Percentiles rank a stretch among this genome's conserved stretches.
Evolutionary conservation across 2,113 vertebrate genomes (phyloP).

Genomic region (Sander lucioperca): DNA sequence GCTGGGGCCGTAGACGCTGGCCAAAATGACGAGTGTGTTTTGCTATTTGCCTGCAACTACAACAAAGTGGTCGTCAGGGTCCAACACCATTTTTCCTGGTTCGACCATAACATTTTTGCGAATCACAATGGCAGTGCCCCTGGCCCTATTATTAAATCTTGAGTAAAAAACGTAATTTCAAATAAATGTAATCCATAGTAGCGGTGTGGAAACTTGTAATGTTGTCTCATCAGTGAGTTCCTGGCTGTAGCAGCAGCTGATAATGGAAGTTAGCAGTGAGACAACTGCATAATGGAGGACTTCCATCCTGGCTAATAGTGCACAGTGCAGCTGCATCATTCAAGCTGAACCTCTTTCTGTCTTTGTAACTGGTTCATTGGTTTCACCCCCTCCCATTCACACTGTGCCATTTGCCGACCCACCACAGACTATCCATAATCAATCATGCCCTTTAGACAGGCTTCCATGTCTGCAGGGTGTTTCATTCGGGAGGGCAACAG

Average conservation of each 20-base stretch:
- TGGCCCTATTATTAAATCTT: too few species aligned
- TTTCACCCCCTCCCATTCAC: conserved; percentile 8
- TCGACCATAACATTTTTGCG: too few species aligned
- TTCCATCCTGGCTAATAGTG: conserved; percentile 1
- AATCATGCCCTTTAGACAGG: conserved; percentile 37
- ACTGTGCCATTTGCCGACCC: conserved; percentile 32
- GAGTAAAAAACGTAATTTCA: too few species aligned
- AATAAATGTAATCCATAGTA: neutral
- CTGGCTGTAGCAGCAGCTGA: conserved; percentile 2
- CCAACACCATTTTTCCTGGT: too few species aligned
- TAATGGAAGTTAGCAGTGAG: conserved; percentile 14
- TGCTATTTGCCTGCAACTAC: too few species aligned
- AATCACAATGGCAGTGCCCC: too few species aligned
- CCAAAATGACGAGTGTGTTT: too few species aligned
- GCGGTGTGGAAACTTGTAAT: neutral
- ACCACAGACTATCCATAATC: conserved; percentile 45
- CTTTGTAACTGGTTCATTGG: conserved; percentile 19
- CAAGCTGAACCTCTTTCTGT: neutral
- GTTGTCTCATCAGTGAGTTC: neutral
- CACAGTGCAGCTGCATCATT: neutral
- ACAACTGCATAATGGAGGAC: conserved; percentile 26
- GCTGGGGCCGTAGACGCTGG: too few species aligned
- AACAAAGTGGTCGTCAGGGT: too few species aligned
- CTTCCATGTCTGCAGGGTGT: neutral
- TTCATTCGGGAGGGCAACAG: neutral